Evolutionary conservation across 2,888 invertebrate species (phyloP), one percentile per base, ranked within the genome.

Genomic region (Acrocera orbiculus): DNA sequence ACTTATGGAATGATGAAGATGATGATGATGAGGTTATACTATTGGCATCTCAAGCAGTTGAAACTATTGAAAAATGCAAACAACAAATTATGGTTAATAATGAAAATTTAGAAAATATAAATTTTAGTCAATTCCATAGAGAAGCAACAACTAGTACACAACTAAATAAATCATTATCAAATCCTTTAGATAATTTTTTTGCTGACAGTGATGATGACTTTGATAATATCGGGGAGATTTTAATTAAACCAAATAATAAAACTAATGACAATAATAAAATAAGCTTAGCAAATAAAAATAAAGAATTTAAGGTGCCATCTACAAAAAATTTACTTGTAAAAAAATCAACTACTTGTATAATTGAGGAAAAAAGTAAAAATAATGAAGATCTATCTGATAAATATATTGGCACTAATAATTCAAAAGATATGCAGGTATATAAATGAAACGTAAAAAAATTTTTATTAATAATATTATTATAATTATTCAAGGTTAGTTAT

Each of bases 1-100:
- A n/a, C n/a, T n/a, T n/a, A n/a, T n/a, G n/a, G n/a, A n/a, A n/a
- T n/a, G 23, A 23, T 23, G 42, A 36, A 32, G 43, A 42, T 17
- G 42, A 38, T n/a, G 43, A 41, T 16, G 43, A 43, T 16, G 40
- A 42, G 23, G 37, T 34, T 16, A 41, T 43, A 8, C 27, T 42
- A 6, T 17, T 43, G 13, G 40, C 43, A 7, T 41, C 43, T 9
- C 42, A 43, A 29, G 37, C 31, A 8, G 36, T 36, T 8, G 43
- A 43, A 26, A 24, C 22, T 4, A 17, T 30, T 10, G 40, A 40
- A 14, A 22, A 32, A 19, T 30, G 13, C 11, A 30, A 39, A 4
- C 34, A 36, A 11, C 19, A 36, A 25, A 26, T 40, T n/a, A 19
- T 38, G 13, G 17, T 36, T 13, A 14, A 30, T 4, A 19, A 30